These are phyloP conservation scores for Eilema depressum DNA, from an alignment of 2,888 invertebrate species.

Conservation along the genomic window DNA sequence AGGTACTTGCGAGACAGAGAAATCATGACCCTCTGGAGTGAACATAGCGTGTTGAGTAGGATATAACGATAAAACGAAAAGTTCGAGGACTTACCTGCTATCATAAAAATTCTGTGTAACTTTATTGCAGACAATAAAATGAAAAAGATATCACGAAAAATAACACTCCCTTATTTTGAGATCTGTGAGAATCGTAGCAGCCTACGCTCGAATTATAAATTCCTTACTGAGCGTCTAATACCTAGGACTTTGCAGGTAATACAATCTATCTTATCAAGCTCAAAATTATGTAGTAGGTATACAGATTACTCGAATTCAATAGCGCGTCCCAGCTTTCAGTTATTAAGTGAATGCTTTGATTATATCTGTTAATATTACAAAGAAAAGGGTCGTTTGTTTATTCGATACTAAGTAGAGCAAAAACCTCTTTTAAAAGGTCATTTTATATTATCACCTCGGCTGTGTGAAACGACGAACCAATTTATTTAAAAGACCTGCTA, in stretches of 20 bases:
- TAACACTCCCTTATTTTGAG: neutral
- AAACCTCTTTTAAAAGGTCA: neutral
- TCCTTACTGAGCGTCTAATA: slow-evolving; percentile 21
- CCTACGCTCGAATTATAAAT: slow-evolving; percentile 30
- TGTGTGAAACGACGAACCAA: neutral
- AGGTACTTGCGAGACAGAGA: neutral
- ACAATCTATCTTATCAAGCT: slow-evolving; percentile 5
- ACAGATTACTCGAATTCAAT: neutral
- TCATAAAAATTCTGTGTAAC: neutral
- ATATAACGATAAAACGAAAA: neutral
- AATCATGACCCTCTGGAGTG: neutral
- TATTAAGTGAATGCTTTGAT: neutral
- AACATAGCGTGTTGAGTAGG: neutral
- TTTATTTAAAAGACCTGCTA: neutral
- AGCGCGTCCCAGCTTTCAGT: neutral
- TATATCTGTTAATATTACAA: neutral
- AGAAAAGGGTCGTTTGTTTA: neutral
- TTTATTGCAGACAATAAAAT: neutral
- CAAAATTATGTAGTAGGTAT: neutral
- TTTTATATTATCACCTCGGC: neutral
- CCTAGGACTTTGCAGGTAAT: slow-evolving; percentile 19
- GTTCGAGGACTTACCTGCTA: neutral
- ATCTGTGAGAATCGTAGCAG: slow-evolving; percentile 24
- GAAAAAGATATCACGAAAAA: neutral
- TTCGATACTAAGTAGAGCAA: neutral